These are phyloP conservation scores for Rhopilema esculentum DNA, from an alignment of 30 jellyfish, hydroid and myxozoan genomes.

Conservation along the genomic window DNA sequence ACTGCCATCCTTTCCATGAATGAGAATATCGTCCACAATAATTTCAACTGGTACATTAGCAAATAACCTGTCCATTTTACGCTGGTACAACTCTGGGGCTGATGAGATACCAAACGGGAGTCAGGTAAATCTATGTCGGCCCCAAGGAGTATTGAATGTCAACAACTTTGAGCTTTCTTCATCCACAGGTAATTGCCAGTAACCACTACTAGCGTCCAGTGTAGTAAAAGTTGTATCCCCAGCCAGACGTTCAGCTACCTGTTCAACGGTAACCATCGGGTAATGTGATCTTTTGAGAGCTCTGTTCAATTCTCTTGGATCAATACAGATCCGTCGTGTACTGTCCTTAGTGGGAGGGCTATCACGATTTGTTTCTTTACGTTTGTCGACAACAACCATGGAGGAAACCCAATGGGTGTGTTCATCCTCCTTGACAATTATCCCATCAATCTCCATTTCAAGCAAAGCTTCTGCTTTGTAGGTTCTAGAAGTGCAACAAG, in stretches of 20 bases:
- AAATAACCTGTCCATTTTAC: slow-evolving; percentile 32
- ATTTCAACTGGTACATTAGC: slow-evolving; percentile 29
- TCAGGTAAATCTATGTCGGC: slow-evolving; percentile 42
- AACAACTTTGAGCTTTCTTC: slow-evolving; percentile 50
- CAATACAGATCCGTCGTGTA: slow-evolving; percentile 59
- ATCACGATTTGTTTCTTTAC: slow-evolving; percentile 30
- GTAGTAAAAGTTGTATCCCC: slow-evolving; percentile 36
- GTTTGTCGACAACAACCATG: slow-evolving; percentile 63
- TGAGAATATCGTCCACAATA: slow-evolving; percentile 46
- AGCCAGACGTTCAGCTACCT: slow-evolving; percentile 51
- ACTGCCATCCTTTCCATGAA: slow-evolving; percentile 40
- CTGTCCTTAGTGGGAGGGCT: slow-evolving; percentile 53
- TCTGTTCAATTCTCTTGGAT: slow-evolving; percentile 5
- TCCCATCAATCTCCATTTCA: slow-evolving; percentile 46
- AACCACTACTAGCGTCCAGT: slow-evolving; percentile 52
- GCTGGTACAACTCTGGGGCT: slow-evolving; percentile 26
- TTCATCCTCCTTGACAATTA: slow-evolving; percentile 38
- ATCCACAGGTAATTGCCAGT: slow-evolving; percentile 58
- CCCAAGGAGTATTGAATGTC: slow-evolving; percentile 61
- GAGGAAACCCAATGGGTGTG: slow-evolving; percentile 64
- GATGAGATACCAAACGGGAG: slow-evolving; percentile 45
- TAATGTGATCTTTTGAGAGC: slow-evolving; percentile 42
- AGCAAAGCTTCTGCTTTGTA: slow-evolving; percentile 36
- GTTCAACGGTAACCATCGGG: slow-evolving; percentile 46
- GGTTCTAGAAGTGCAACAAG: slow-evolving; percentile 45